Base-by-base conservation (phyloP, 2,888 invertebrate species). In the Sepioteuthis lessoniana region DNA sequence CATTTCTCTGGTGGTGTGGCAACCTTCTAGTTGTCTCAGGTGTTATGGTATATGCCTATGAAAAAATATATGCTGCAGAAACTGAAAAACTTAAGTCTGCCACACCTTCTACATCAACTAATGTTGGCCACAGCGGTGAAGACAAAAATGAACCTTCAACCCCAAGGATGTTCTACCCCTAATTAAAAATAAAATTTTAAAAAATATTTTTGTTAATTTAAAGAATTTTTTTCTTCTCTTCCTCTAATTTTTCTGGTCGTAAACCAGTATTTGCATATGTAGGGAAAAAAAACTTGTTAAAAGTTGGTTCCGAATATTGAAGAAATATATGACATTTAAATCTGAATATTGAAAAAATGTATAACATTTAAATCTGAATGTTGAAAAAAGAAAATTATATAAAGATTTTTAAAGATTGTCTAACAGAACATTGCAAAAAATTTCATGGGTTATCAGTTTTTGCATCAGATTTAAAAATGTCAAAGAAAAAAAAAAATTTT, bases 1-100 rank as follows among this genome's bases (percentile, higher is more conserved):
- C 96, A 1, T 90, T 95, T 21, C 95, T 96, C 35, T 97, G 97
- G 97, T 97, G 97, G 97, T 55, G 96, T 25, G 97, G 97, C 38
- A 97, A 97, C 93, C 50, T 96, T 10, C 95, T 97, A 19, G 97
- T 97, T 0, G 96, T 97, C 8, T 94, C 95, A 5, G 97, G 97
- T 3, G 96, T 97, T 16, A 95, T 96, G 55, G 94, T 95, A 25
- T 97, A 97, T 94, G 96, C 97, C 13, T 94, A 96, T 35, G 95
- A 95, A 19, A 96, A 95, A 93, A 94, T 95, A n/a, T 94, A 95
- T 8, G 95, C 95, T 90, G 94, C 94, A 28, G 93, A 50, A 19
- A 93, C 2, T 21, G 93, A 50, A 47, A 94, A 37, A 92, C n/a
- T 42, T 5, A 92, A 47, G 35, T 46, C 92, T n/a, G 25, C 91